Conservation (phyloP, 2,888 invertebrate genomes). For the Auanema freiburgensis region DNA sequence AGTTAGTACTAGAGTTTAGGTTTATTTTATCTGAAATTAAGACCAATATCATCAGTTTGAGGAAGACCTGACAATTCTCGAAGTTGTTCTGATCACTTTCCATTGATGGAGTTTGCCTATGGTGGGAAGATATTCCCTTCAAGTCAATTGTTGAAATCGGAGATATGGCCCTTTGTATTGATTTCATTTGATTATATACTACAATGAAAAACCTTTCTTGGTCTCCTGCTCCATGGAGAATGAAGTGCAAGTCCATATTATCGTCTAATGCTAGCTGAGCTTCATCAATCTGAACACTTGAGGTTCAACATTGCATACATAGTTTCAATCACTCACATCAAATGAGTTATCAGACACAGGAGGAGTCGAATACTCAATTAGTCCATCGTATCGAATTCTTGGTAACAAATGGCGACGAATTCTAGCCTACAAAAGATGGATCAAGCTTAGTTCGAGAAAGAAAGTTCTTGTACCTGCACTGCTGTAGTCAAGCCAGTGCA, state of each 20-base stretch:
- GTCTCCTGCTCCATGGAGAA: slow-evolving; percentile 14
- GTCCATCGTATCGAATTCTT: slow-evolving; percentile 75
- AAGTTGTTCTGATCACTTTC: background rate
- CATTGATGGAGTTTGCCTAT: no score
- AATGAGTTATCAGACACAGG: slow-evolving; percentile 46
- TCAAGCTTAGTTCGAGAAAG: no score
- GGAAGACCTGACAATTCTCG: background rate
- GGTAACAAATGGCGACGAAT: slow-evolving; percentile 78
- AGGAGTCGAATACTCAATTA: slow-evolving; percentile 76
- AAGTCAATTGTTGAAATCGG: no score
- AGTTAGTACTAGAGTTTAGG: slow-evolving; percentile 36
- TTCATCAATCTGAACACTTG: slow-evolving; percentile 11
- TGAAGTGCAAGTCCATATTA: slow-evolving; percentile 14
- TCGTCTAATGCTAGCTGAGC: slow-evolving; percentile 11
- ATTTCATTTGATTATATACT: no score
- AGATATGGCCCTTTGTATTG: no score
- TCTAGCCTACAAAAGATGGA: slow-evolving; percentile 73
- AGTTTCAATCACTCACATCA: no score
- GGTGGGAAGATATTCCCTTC: no score
- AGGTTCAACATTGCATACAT: no score
- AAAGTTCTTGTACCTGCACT: slow-evolving; percentile 39
- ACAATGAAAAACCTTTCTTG: background rate
- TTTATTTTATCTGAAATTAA: slow-evolving; percentile 22
- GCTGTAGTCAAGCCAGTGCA: slow-evolving; percentile 67
- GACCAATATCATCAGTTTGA: background rate